These are phyloP conservation scores for Osmerus mordax DNA, from an alignment of 2,113 vertebrate species.

Conservation along the genomic window DNA sequence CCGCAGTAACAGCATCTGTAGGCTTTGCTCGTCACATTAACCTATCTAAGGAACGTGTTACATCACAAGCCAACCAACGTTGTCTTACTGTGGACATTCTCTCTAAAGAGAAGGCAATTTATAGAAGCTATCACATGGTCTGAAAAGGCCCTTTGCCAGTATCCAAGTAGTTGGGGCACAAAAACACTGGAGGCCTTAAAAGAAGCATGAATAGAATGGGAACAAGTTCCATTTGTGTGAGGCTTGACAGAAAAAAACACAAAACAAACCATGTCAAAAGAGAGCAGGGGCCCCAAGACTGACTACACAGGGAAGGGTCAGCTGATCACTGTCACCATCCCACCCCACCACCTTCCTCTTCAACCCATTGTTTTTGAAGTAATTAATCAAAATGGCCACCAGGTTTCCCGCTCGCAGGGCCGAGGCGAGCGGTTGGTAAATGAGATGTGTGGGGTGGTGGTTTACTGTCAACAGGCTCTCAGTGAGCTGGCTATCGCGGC, in stretches of 20 bases:
- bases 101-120: not conserved
- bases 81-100: too few species aligned
- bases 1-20: too few species aligned
- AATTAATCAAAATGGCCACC: constrained; percentile 33
- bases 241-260: not conserved
- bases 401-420: constrained; percentile 20
- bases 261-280: constrained; percentile 9
- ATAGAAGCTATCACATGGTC: not conserved
- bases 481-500: constrained; percentile 16
- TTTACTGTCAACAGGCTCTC: constrained; percentile 18
- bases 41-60: too few species aligned
- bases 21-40: too few species aligned
- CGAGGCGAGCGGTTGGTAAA: constrained; percentile 13
- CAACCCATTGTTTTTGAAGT: constrained; percentile 18
- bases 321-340: constrained; percentile 36
- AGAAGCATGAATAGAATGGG: constrained; percentile 3
- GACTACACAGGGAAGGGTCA: constrained; percentile 9
- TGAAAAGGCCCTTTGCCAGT: not conserved
- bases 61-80: too few species aligned
- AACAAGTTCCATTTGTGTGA: constrained; percentile 25
- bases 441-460: constrained; percentile 1
- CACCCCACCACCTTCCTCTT: constrained; percentile 9
- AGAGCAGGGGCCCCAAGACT: constrained; percentile 1
- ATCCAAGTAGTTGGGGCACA: not conserved
- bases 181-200: not conserved